Percentiles rank a stretch among this genome's conserved stretches.
phyloP scores from a whole-genome alignment of 1,140 invertebrate species.

The Heliconius nattereri region DNA sequence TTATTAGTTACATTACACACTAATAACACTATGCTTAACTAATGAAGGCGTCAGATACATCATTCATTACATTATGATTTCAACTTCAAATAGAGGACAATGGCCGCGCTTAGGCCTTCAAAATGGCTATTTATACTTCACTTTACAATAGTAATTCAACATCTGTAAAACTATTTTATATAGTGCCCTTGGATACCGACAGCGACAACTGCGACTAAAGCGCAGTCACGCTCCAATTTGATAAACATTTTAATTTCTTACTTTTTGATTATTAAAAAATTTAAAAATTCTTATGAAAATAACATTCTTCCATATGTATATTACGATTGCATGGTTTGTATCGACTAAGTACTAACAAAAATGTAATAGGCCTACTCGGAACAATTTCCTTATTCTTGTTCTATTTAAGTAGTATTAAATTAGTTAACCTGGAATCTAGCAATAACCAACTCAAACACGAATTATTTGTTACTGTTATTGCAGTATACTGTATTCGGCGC shows the following conservation, averaged over 20 bases:
- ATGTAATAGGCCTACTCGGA: conserved; percentile 21
- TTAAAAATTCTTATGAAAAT: conserved; percentile 36
- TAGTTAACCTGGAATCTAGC: not conserved
- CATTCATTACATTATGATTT: conserved; percentile 4
- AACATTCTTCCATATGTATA: conserved; percentile 7
- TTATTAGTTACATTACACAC: not conserved
- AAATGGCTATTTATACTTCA: not conserved
- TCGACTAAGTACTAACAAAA: conserved; percentile 24
- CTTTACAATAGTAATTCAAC: conserved; percentile 3
- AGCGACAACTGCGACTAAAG: not conserved
- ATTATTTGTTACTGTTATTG: not conserved
- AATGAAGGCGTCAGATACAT: conserved; percentile 27
- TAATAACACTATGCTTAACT: conserved; percentile 29
- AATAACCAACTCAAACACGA: not conserved
- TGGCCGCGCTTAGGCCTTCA: not conserved
- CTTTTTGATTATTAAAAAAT: not conserved
- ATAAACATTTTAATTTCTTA: not conserved
- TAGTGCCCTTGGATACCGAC: not conserved
- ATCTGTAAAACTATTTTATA: conserved; percentile 1
- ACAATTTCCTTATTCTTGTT: not conserved
- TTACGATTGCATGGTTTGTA: not conserved
- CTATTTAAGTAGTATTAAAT: not conserved
- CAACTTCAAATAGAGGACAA: conserved; percentile 4
- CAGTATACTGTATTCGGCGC: no score
- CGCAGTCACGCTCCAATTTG: not conserved